Evolutionary conservation across 2,888 invertebrate genomes (phyloP).

Genomic region (Scaptomyza cyrtandrae): DNA sequence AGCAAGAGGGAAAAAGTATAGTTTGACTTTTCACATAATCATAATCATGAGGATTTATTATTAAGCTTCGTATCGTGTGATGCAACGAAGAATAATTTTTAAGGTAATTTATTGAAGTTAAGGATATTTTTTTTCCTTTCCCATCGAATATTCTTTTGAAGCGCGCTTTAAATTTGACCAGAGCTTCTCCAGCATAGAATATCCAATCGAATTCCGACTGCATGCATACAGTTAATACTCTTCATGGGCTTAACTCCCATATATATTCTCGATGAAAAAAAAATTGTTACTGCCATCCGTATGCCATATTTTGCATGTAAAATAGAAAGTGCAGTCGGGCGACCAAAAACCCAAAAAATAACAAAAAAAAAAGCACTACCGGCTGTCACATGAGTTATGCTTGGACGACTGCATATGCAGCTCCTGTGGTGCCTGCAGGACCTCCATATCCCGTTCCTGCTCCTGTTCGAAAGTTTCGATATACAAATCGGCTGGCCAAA

Average conservation of each 20-base stretch:
- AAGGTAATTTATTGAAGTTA: neutral
- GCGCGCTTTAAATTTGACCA: neutral
- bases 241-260: slow-evolving; percentile 19
- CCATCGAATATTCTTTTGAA: neutral
- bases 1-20: too few species aligned
- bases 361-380: slow-evolving; percentile 23
- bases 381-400: slow-evolving; percentile 74
- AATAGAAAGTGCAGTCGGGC: slow-evolving; percentile 64
- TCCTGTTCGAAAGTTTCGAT: slow-evolving; percentile 22
- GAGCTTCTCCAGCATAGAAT: neutral
- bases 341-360: slow-evolving; percentile 10
- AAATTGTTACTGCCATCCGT: neutral
- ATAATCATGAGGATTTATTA: slow-evolving; percentile 38
- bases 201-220: slow-evolving; percentile 23
- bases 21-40: neutral
- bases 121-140: neutral
- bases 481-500: slow-evolving; percentile 55
- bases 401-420: slow-evolving; percentile 55
- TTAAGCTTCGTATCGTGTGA: slow-evolving; percentile 3
- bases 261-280: neutral
- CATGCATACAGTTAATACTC: slow-evolving; percentile 8
- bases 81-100: neutral
- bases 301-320: slow-evolving; percentile 66
- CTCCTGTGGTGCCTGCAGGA: slow-evolving; percentile 14
- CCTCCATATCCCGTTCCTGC: slow-evolving; percentile 4